phyloP scores from a whole-genome alignment of 2,797 vertebrate species.

The Paedocypris micromegethes region DNA sequence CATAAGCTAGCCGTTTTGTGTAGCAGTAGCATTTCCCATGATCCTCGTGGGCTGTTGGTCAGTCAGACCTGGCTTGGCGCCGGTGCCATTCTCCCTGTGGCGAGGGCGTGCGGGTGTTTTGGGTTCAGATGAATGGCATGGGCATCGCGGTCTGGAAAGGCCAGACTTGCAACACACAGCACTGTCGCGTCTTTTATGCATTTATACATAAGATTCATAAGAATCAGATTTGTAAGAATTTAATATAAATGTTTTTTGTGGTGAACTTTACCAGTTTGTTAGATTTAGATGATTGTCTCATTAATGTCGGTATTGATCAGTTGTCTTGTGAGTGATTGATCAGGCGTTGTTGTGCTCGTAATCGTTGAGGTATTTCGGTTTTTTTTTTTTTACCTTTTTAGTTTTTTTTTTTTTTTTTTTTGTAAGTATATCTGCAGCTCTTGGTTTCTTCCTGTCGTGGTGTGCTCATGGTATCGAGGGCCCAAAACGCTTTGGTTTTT shows the following conservation, averaged over 20 bases:
- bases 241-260: conserved; percentile 76
- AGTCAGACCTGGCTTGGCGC: conserved; percentile 11
- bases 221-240: conserved; percentile 79
- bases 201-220: conserved; percentile 72
- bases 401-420: conserved; percentile 47
- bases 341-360: conserved; percentile 56
- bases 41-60: conserved; percentile 27
- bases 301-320: conserved; percentile 60
- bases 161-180: conserved; percentile 67
- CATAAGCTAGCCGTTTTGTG: conserved; percentile 60
- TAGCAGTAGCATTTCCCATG: conserved; percentile 54
- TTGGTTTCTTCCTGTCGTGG: conserved; percentile 55
- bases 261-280: conserved; percentile 64
- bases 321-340: conserved; percentile 56
- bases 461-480: conserved; percentile 51
- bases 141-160: conserved; percentile 56
- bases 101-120: conserved; percentile 6
- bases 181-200: conserved; percentile 76
- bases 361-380: conserved; percentile 46
- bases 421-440: conserved; percentile 5
- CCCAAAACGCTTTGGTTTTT: conserved; percentile 49
- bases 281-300: conserved; percentile 62
- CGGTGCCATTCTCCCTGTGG: conserved; percentile 25
- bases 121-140: conserved; percentile 42
- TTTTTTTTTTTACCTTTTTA: not conserved